Conservation (phyloP, 1,140 invertebrate species). For the Drosophila pruinosa region DNA sequence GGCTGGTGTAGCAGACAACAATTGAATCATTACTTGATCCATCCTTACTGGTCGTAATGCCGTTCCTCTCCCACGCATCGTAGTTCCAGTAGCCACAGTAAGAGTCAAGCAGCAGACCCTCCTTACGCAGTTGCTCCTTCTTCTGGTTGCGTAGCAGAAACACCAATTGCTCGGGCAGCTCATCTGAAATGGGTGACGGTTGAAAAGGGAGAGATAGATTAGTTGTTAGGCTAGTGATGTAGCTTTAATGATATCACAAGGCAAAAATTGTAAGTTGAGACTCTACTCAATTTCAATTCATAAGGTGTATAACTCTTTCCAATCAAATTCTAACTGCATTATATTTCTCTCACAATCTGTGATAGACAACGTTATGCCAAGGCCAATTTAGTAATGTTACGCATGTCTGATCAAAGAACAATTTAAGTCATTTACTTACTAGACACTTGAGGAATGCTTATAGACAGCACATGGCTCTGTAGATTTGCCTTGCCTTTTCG, state of each 20-base stretch:
- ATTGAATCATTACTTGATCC: neutral
- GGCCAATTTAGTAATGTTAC: too few species aligned
- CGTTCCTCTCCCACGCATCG: neutral
- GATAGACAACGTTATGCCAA: too few species aligned
- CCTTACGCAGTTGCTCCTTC: neutral
- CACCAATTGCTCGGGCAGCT: neutral
- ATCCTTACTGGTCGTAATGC: neutral
- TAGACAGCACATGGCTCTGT: conserved; percentile 40
- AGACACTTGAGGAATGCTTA: conserved; percentile 32
- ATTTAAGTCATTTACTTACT: conserved; percentile 17
- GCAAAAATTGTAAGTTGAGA: too few species aligned
- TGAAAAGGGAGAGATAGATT: neutral
- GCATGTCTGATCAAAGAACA: neutral
- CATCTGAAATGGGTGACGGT: neutral
- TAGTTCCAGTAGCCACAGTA: conserved; percentile 27
- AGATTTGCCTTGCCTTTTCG: neutral
- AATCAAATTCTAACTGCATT: too few species aligned
- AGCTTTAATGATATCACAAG: too few species aligned
- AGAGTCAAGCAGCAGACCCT: neutral
- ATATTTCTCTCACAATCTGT: too few species aligned
- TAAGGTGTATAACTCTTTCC: too few species aligned
- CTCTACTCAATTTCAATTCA: too few species aligned
- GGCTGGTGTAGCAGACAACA: conserved; percentile 84
- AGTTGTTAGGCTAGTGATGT: neutral
- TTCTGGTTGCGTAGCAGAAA: conserved; percentile 1